A percentile compares a stretch with the other conserved stretches of the same genome.
These are phyloP conservation scores for Agriotes lineatus DNA, from an alignment of 2,888 invertebrate species.

Conservation along the genomic window DNA sequence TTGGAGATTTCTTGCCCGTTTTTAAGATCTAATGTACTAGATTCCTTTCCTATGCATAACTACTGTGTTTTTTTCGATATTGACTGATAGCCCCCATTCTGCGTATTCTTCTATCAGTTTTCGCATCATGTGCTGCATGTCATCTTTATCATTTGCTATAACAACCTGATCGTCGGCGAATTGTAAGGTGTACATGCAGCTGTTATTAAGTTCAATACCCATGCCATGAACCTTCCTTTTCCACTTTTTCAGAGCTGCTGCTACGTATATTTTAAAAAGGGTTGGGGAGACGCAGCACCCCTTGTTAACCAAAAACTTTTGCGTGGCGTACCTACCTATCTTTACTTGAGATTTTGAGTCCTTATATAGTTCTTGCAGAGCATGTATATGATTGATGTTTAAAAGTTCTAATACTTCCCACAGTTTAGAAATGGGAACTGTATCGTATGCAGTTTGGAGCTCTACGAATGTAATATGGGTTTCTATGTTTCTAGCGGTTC, in stretches of 20 bases:
- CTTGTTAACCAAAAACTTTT: background rate
- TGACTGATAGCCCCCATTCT: background rate
- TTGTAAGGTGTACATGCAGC: slow-evolving; percentile 10
- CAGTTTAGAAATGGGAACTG: background rate
- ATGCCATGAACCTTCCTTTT: background rate
- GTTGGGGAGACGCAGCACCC: background rate
- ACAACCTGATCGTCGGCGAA: background rate
- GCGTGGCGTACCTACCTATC: background rate
- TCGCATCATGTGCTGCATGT: background rate
- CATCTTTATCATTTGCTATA: background rate
- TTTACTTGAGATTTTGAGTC: background rate
- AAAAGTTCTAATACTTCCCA: background rate
- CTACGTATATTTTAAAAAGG: background rate
- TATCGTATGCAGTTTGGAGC: background rate
- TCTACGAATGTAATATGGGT: background rate
- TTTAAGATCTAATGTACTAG: background rate
- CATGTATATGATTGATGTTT: background rate
- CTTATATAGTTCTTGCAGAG: background rate
- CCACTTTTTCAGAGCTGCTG: background rate
- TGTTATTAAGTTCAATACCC: slow-evolving; percentile 14
- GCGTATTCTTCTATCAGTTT: background rate
- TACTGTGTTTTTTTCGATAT: background rate
- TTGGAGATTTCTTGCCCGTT: background rate
- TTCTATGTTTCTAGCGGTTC: background rate
- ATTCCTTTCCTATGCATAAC: background rate